These are phyloP conservation scores for Platyscapa corneri DNA, from an alignment of 1,140 invertebrate species.

Conservation along the genomic window DNA sequence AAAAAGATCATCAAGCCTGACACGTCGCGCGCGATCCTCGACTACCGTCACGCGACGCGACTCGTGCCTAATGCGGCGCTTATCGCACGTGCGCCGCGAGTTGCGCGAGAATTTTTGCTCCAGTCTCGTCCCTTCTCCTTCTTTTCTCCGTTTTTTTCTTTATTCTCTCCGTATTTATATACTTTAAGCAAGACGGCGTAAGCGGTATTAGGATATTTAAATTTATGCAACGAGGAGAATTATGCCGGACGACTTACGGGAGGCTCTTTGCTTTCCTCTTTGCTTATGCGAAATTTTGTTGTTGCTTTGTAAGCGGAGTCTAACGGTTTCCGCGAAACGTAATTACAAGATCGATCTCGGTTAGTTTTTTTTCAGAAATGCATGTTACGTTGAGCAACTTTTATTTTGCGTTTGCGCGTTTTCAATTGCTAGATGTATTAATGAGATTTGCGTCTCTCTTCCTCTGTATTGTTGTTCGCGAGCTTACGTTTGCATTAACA, in stretches of 20 bases:
- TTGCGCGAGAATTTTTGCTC: not conserved
- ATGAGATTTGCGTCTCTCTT: not conserved
- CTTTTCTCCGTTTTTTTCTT: not conserved
- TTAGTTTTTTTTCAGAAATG: not conserved
- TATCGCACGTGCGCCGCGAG: not conserved
- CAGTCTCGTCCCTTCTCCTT: not conserved
- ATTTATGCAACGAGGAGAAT: not conserved
- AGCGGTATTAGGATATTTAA: not conserved
- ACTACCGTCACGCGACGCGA: conserved; percentile 12
- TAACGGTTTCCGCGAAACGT: not conserved
- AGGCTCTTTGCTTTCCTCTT: not conserved
- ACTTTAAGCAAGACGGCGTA: not conserved
- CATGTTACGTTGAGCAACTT: not conserved
- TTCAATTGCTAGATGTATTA: not conserved
- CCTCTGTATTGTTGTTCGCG: not conserved
- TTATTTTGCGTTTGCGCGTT: too few species aligned
- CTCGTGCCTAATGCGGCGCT: not conserved
- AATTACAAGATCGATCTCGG: not conserved
- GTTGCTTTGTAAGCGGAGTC: not conserved
- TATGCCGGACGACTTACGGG: not conserved
- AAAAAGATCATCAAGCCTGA: conserved; percentile 7
- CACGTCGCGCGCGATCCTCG: not conserved
- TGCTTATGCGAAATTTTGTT: too few species aligned
- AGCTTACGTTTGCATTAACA: too few species aligned
- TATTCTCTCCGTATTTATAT: not conserved